Evolutionary conservation across 2,113 vertebrate genomes (phyloP), one percentile per base, ranked within the genome.

Genomic region (Pelodiscus sinensis): DNA sequence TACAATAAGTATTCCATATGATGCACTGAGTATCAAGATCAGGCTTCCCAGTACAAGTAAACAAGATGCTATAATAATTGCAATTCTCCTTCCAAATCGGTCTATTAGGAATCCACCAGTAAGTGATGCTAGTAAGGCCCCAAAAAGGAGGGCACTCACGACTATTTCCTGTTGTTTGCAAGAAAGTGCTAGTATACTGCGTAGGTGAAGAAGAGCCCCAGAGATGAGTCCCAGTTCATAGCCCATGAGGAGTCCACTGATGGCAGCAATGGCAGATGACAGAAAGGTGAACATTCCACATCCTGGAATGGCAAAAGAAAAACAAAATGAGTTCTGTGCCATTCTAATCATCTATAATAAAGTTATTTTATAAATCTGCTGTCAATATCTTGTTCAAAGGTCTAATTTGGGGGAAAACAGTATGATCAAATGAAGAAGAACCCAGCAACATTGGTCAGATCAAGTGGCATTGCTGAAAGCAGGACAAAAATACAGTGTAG

Each of bases 141-240:
- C 99, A 9, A 99, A 96, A 94, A 99, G 97, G 79, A 99, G 97
- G 82, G 99, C 98, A 94, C 99, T 99, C 94, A 99, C 99, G 68
- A 99, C 89, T 80, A 99, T 97, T 95, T 99, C 99, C 96, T 99
- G 99, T 92, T 99, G 96, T 5, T 96, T 98, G 96, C 99, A 99
- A 57, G 98, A 98, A 8, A 99, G 98, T 5, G 97, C 88, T 88
- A 99, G 96, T 77, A 98, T 89, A 12, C 96, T 98, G 56, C 98
- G 98, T 95, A 99, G 98, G 96, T 99, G 99, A 56, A 99, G 98
- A 95, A 99, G 98, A 54, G 99, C 99, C 77, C 99, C 99, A 0
- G 99, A 99, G 94, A 99, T 99, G 92, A 99, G 97, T 79, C 99
- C 99, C 92, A 99, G 95, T 94, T 99, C 99, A 38, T 99, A 99